Conservation (phyloP, 2,113 vertebrate genomes). For the Aplodontia rufa region DNA sequence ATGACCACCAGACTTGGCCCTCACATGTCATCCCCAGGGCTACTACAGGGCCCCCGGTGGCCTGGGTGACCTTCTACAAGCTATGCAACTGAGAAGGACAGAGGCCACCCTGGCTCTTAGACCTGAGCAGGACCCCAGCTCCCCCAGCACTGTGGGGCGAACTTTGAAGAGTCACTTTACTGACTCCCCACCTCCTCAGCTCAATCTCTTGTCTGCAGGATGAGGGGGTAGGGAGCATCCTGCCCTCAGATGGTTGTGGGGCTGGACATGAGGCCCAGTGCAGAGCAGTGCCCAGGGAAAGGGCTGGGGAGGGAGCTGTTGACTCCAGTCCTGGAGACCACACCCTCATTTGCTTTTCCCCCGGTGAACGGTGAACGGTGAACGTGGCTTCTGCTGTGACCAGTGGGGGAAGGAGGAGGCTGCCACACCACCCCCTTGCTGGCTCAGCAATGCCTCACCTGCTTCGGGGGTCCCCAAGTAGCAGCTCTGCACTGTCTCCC, state of each 20-base stretch:
- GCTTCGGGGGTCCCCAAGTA: no score
- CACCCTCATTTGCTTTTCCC: neutral
- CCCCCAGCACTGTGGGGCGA: fast-evolving
- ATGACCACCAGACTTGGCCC: neutral
- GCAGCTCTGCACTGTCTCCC: neutral
- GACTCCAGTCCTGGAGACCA: neutral
- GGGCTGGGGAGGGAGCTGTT: neutral
- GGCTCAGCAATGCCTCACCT: neutral
- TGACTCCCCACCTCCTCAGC: neutral
- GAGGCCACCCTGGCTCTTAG: neutral
- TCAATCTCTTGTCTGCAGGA: neutral
- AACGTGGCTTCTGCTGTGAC: neutral
- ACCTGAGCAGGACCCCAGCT: no score
- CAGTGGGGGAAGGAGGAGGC: neutral
- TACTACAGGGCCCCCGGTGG: fast-evolving
- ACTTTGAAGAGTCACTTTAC: neutral
- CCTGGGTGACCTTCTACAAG: neutral
- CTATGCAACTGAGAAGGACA: neutral
- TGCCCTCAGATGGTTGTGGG: fast-evolving
- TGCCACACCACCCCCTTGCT: neutral
- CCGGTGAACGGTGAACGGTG: no score
- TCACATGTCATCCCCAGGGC: neutral
- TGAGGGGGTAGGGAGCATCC: fast-evolving
- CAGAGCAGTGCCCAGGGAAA: fast-evolving
- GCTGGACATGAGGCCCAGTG: fast-evolving